Conservation (phyloP, 2,888 invertebrate genomes). For the Gortyna flavago region DNA sequence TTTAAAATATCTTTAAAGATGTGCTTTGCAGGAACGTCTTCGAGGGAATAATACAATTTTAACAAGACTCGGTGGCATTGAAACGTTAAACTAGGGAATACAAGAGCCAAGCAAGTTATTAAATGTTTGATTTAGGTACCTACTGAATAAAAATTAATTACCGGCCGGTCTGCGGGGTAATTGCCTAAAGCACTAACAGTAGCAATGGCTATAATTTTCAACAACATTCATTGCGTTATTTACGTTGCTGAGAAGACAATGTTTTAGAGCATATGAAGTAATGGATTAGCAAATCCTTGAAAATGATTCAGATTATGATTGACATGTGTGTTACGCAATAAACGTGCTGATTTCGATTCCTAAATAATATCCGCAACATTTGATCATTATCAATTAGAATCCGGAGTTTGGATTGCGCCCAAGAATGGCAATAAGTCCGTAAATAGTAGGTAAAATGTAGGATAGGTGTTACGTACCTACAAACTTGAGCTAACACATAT, state of each 20-base stretch:
- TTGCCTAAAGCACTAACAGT: neutral
- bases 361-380: neutral
- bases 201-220: neutral
- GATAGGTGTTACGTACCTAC: neutral
- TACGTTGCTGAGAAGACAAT: no score
- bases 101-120: neutral
- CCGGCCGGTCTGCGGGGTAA: neutral
- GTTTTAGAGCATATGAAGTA: no score
- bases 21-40: constrained; percentile 8
- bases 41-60: neutral
- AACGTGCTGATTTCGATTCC: neutral
- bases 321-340: no score
- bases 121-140: neutral
- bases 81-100: neutral
- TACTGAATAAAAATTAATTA: constrained; percentile 5
- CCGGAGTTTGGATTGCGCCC: neutral
- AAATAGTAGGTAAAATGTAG: neutral
- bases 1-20: constrained; percentile 11
- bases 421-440: neutral
- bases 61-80: constrained; percentile 12
- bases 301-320: no score
- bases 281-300: no score
- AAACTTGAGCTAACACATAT: neutral
- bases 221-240: neutral
- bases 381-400: neutral